Evolutionary conservation across 2,888 invertebrate genomes (phyloP), one percentile per base, ranked within the genome.

Genomic region (Melanostoma mellinum): DNA sequence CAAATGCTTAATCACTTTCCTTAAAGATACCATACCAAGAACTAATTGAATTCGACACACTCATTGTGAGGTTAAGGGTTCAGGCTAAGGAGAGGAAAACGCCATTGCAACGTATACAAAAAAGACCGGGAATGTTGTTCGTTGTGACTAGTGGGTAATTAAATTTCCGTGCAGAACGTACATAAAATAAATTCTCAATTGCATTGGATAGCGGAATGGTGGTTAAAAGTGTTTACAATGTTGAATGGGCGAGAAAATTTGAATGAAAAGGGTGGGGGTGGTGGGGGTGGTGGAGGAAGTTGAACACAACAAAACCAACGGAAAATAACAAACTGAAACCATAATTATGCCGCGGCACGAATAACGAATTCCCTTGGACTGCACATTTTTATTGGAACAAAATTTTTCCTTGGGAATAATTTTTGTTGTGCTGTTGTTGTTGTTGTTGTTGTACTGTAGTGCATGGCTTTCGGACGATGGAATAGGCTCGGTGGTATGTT

Each of bases 31-130:
- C 20, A 61, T 48, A 6, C 68, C 46, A 6, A 65, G 4, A 52
- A 63, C 75, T 75, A 69, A 80, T 80, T 80, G 69, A 74, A 79
- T 74, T 63, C 50, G 74, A 79, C 73, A 74, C 61, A 53, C 36
- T n/a, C 56, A 60, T 56, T 48, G 35, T 60, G 10, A 36, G 36
- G 32, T 32, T 6, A 50, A 20, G 4, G 32, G 1, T 3, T 50
- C 8, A 32, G 32, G 3, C 3, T 50, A 32, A 52, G 4, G 9
- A 3, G 9, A 33, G 33, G 2, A 5, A 50, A 32, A 30, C 32
- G 8, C 3, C 8, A 50, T 50, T 30, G 32, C 30, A 50, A 32
- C 20, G 20, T 20, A 20, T 1, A 20, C 20, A 20, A 20, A 20
- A 20, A 20, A 20, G 1, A 20, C 0, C 20, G 1, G 20, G 32